Conservation (phyloP, 2,113 vertebrate species). For the Peromyscus leucopus region DNA sequence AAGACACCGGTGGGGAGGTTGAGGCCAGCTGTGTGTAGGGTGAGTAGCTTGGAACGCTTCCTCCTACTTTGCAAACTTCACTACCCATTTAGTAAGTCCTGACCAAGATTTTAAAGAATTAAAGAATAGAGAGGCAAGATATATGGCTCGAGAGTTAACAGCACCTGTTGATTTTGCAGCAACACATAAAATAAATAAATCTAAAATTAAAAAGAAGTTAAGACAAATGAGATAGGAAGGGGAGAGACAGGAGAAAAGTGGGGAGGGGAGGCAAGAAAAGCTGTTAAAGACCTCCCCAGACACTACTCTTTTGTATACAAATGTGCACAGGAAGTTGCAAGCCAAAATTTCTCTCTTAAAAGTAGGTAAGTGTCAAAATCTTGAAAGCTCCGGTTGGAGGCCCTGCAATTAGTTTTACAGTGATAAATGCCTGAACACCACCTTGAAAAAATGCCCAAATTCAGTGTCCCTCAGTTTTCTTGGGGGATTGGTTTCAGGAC, state of each 20-base stretch:
- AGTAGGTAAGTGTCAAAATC: neutral
- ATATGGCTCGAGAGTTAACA: neutral
- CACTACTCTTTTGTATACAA: neutral
- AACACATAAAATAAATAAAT: neutral
- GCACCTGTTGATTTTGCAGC: neutral
- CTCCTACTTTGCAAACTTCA: neutral
- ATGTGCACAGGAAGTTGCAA: neutral
- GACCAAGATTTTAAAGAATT: neutral
- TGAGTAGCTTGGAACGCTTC: neutral
- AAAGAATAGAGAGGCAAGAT: neutral
- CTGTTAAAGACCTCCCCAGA: neutral
- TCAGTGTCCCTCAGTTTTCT: neutral
- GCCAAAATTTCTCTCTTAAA: conserved; percentile 39
- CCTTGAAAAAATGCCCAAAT: conserved; percentile 52
- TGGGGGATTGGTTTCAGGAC: neutral
- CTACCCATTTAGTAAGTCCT: neutral
- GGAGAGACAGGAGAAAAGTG: neutral
- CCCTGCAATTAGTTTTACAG: conserved; percentile 52
- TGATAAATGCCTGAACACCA: conserved; percentile 6
- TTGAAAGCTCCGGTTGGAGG: neutral
- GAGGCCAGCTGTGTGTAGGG: neutral
- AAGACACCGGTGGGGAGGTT: neutral
- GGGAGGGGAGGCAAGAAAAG: neutral
- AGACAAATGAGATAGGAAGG: neutral
- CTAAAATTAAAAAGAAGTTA: neutral